Percentiles rank a stretch among this genome's conserved stretches.
Conservation (phyloP, 2,888 invertebrate genomes). For the Malacosoma neustria region DNA sequence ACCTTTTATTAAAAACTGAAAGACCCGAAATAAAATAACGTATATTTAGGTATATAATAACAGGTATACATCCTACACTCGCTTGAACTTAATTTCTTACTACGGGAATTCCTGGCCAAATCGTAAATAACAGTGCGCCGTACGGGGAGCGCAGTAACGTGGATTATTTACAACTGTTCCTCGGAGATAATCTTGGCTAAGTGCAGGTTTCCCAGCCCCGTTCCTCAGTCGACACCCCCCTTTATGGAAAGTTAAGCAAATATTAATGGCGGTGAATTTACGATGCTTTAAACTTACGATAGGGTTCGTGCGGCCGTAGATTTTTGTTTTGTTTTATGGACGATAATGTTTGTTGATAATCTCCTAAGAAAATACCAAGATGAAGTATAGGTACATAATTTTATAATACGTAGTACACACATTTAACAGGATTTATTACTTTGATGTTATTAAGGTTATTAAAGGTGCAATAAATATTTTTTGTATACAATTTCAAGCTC, state of each 20-base stretch:
- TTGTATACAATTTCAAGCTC: too few species aligned
- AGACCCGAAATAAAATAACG: too few species aligned
- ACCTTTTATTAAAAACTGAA: too few species aligned
- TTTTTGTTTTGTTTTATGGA: constrained; percentile 19
- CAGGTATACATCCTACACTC: too few species aligned
- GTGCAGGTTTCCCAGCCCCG: constrained; percentile 16
- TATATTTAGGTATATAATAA: too few species aligned
- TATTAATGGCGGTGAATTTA: constrained; percentile 54
- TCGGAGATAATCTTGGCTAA: constrained; percentile 17
- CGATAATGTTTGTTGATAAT: constrained; percentile 9
- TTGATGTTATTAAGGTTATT: too few species aligned
- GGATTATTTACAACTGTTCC: constrained; percentile 15
- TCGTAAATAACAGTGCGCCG: constrained; percentile 37
- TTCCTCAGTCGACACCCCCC: constrained; percentile 33
- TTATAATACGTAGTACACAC: too few species aligned
- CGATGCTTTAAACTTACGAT: constrained; percentile 23
- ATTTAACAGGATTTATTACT: too few species aligned
- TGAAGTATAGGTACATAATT: too few species aligned
- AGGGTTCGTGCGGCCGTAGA: constrained; percentile 5
- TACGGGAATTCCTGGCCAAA: constrained; percentile 12
- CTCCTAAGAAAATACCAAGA: too few species aligned
- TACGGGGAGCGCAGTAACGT: constrained; percentile 21
- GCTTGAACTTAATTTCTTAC: too few species aligned
- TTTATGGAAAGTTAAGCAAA: constrained; percentile 58
- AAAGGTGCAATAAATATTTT: too few species aligned